Evolutionary conservation across 2,888 invertebrate species (phyloP).

Genomic region (Epirrita christyi): DNA sequence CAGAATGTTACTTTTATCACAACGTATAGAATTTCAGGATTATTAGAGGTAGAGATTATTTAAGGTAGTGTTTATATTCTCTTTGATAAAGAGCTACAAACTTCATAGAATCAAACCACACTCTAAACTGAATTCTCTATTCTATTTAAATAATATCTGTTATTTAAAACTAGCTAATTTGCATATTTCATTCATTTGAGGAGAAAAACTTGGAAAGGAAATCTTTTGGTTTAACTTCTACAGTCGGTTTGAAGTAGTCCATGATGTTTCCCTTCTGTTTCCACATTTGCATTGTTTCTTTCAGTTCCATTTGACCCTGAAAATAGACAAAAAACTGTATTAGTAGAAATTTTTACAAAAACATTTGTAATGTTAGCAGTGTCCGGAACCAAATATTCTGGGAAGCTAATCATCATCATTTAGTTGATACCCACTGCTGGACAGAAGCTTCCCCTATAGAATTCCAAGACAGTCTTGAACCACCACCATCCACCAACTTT

Average conservation of each 20-base stretch:
- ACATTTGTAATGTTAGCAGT: no score
- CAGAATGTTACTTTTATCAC: no score
- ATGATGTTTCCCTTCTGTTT: constrained; percentile 95
- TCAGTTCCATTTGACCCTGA: constrained; percentile 97
- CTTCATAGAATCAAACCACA: constrained; percentile 10
- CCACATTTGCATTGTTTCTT: constrained; percentile 94
- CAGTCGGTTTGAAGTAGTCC: constrained; percentile 93
- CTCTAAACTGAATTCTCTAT: constrained; percentile 46
- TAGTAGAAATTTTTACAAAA: background rate
- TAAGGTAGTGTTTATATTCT: no score
- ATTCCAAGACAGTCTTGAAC: no score
- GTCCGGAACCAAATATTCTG: no score
- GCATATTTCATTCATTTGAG: constrained; percentile 81
- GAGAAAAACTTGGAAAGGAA: constrained; percentile 96
- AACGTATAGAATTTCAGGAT: no score
- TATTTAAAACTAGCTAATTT: constrained; percentile 48
- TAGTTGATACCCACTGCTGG: no score
- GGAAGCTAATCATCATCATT: no score
- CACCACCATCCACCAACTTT: no score
- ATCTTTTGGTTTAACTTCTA: constrained; percentile 93
- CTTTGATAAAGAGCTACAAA: no score
- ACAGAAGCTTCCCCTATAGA: no score
- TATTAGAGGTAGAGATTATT: no score
- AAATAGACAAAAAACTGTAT: constrained; percentile 43
- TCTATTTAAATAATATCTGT: constrained; percentile 43